These are phyloP conservation scores for Drosophila borealis DNA, from an alignment of 2,888 invertebrate genomes.

Conservation along the genomic window DNA sequence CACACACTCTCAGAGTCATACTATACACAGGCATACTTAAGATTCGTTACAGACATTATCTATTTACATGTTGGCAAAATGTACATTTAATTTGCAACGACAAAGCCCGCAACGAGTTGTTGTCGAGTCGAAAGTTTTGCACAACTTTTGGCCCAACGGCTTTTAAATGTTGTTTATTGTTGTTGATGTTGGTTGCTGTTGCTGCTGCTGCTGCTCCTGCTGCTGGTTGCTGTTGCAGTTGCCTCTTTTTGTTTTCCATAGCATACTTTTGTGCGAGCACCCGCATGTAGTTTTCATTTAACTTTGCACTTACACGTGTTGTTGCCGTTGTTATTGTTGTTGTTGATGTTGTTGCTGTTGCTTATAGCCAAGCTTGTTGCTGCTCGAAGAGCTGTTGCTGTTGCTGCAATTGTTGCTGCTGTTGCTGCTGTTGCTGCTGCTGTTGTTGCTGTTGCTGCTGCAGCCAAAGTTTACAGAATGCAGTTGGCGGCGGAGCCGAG, in stretches of 20 bases:
- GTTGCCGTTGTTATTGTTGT: constrained; percentile 24
- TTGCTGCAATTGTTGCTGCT: constrained; percentile 48
- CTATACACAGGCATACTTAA: constrained; percentile 16
- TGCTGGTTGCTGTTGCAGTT: constrained; percentile 15
- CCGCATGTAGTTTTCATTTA: constrained; percentile 73
- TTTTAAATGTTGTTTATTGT: constrained; percentile 78
- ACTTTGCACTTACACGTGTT: constrained; percentile 70
- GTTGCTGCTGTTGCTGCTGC: constrained; percentile 49
- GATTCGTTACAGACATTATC: constrained; percentile 60
- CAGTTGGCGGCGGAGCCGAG: constrained; percentile 78
- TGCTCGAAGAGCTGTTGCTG: constrained; percentile 49
- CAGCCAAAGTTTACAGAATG: constrained; percentile 82
- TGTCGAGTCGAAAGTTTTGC: constrained; percentile 43
- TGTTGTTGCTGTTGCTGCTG: constrained; percentile 77
- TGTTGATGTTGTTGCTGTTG: constrained; percentile 25
- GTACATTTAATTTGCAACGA: constrained; percentile 74
- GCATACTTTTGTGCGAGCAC: constrained; percentile 62
- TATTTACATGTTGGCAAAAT: constrained; percentile 73
- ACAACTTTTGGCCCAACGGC: constrained; percentile 65
- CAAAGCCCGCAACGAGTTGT: constrained; percentile 56
- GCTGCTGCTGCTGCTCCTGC: constrained; percentile 25
- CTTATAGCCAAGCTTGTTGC: constrained; percentile 71
- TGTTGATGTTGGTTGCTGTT: constrained; percentile 47
- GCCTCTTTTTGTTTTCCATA: constrained; percentile 24
- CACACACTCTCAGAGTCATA: constrained; percentile 17